These are phyloP conservation scores for Labroides dimidiatus DNA, from an alignment of 2,797 vertebrate species.

Conservation along the genomic window DNA sequence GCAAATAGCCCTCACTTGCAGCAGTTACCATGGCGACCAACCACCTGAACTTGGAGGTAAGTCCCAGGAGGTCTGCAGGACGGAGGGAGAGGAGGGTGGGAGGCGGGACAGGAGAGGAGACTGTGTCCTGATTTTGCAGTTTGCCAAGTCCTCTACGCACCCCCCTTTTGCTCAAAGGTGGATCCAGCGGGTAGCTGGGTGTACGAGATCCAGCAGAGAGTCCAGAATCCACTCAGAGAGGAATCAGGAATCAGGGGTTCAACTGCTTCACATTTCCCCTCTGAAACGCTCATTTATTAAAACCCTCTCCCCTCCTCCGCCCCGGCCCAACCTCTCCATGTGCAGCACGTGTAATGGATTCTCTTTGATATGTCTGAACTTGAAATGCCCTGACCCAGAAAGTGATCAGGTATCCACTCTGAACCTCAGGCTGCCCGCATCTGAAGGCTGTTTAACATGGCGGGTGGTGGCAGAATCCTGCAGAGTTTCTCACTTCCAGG, in stretches of 20 bases:
- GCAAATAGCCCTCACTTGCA: conserved; percentile 76
- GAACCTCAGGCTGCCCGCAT: conserved; percentile 29
- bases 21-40: conserved; percentile 84
- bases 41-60: conserved; percentile 83
- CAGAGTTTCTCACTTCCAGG: conserved; percentile 42
- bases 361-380: conserved; percentile 70
- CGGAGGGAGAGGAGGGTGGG: conserved; percentile 22
- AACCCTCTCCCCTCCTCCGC: conserved; percentile 10
- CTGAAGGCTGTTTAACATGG: conserved; percentile 35
- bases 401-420: conserved; percentile 54
- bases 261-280: conserved; percentile 35
- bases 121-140: conserved; percentile 73
- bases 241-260: conserved; percentile 45
- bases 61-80: conserved; percentile 75
- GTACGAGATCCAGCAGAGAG: conserved; percentile 26
- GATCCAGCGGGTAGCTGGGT: conserved; percentile 32
- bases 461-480: conserved; percentile 42
- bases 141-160: conserved; percentile 56
- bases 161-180: conserved; percentile 12
- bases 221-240: conserved; percentile 26
- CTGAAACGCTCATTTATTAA: conserved; percentile 57
- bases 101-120: conserved; percentile 68
- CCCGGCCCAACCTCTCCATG: conserved; percentile 29
- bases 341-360: conserved; percentile 60
- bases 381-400: conserved; percentile 46